Evolutionary conservation across 2,113 vertebrate species (phyloP).

Genomic region (Condylura cristata): DNA sequence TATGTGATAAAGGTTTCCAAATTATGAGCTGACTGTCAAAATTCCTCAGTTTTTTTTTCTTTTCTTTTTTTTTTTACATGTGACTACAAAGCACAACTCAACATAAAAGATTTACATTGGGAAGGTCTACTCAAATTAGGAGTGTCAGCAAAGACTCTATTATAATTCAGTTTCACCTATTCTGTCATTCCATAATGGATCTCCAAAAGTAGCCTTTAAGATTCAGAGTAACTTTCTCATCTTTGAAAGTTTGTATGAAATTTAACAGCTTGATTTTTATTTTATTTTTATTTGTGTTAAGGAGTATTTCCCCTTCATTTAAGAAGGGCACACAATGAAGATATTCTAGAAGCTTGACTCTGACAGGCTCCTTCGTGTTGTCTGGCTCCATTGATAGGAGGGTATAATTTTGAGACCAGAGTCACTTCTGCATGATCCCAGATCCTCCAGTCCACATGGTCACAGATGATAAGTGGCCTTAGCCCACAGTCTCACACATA

Average conservation of each 20-base stretch:
- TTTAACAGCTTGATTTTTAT: not conserved
- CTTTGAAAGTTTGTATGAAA: not conserved
- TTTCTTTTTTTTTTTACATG: slow-evolving; percentile 15
- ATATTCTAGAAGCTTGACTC: not conserved
- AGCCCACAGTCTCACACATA: not conserved
- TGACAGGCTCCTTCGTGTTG: not conserved
- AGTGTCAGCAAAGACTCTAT: not conserved
- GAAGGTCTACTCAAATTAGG: slow-evolving; percentile 37
- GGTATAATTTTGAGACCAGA: not conserved
- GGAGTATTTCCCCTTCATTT: not conserved
- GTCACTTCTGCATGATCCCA: not conserved
- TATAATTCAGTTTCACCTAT: slow-evolving; percentile 13
- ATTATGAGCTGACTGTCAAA: slow-evolving; percentile 38
- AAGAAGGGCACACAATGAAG: not conserved
- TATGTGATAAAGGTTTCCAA: slow-evolving; percentile 1
- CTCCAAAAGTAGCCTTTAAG: not conserved
- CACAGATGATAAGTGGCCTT: not conserved
- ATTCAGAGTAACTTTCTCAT: not conserved
- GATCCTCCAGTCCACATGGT: not conserved
- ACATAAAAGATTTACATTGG: slow-evolving; percentile 3
- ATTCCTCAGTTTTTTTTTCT: no score
- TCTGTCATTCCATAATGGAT: not conserved
- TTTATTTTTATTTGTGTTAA: not conserved
- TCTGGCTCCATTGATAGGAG: not conserved
- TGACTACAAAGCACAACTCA: slow-evolving; percentile 13